Conservation (phyloP, 2,113 vertebrate species). For the Tautogolabrus adspersus region DNA sequence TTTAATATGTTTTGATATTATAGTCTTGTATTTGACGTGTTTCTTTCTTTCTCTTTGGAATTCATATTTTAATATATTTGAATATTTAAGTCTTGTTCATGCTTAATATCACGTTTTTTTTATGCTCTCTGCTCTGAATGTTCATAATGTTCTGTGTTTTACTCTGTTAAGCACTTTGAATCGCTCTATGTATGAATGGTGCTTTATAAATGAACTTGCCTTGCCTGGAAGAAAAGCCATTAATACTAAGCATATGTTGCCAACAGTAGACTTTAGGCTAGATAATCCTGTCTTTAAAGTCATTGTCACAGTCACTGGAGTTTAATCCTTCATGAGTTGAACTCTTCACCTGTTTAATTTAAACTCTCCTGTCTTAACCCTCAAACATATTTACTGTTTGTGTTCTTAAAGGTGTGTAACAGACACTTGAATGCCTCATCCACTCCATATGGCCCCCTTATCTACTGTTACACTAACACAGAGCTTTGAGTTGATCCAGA, state of each 20-base stretch:
- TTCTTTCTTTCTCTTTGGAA: too few relatives aligned
- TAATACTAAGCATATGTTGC: constrained; percentile 1
- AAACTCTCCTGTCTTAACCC: constrained; percentile 17
- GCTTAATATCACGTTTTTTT: too few relatives aligned
- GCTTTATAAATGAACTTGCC: too few relatives aligned
- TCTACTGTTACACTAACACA: constrained; percentile 44
- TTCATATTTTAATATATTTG: too few relatives aligned
- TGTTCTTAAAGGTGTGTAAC: constrained; percentile 34
- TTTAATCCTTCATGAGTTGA: constrained; percentile 43
- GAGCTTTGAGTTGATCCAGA: constrained; percentile 48
- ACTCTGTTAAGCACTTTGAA: too few relatives aligned
- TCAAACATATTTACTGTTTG: constrained; percentile 34
- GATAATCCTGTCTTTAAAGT: constrained; percentile 48
- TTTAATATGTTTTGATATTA: too few relatives aligned
- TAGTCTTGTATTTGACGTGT: too few relatives aligned
- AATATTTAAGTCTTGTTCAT: too few relatives aligned
- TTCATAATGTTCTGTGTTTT: too few relatives aligned
- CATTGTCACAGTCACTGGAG: constrained; percentile 16
- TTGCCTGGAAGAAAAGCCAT: background rate
- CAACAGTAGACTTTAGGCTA: constrained; percentile 32
- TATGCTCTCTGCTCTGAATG: too few relatives aligned
- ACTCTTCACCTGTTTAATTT: background rate
- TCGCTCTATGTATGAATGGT: too few relatives aligned
- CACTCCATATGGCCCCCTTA: constrained; percentile 42
- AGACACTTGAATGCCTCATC: constrained; percentile 29